Percentiles rank a stretch among this genome's conserved stretches.
These are phyloP conservation scores for Polymixis flavicincta DNA, from an alignment of 2,888 invertebrate species.

Conservation along the genomic window DNA sequence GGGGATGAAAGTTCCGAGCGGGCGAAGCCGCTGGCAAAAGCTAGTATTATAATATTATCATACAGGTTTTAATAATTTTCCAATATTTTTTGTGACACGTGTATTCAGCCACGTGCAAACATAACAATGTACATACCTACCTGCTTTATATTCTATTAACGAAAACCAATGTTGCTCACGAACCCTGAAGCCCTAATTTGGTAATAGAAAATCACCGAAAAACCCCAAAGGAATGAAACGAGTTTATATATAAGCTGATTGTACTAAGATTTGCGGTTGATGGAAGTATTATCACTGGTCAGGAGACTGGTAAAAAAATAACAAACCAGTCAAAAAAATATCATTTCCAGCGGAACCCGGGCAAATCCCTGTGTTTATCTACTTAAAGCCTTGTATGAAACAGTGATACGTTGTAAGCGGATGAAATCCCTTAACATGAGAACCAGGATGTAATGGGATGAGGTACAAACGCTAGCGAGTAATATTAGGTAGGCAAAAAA, in stretches of 20 bases:
- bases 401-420: conserved; percentile 72
- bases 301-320: conserved; percentile 51
- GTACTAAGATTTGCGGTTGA: conserved; percentile 40
- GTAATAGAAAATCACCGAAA: conserved; percentile 34
- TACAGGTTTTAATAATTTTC: background rate
- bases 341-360: conserved; percentile 63
- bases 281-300: conserved; percentile 48
- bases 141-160: conserved; percentile 34
- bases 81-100: conserved; percentile 14
- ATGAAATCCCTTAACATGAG: conserved; percentile 66
- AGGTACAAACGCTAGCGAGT: conserved; percentile 54
- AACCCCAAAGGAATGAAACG: conserved; percentile 1
- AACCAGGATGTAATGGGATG: conserved; percentile 35
- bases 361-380: conserved; percentile 75
- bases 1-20: too few relatives aligned
- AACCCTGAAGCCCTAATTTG: conserved; percentile 27
- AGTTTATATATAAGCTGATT: conserved; percentile 37
- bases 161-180: conserved; percentile 24
- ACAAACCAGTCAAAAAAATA: conserved; percentile 65
- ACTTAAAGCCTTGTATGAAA: conserved; percentile 72
- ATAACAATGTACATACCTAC: conserved; percentile 1
- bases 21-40: too few relatives aligned
- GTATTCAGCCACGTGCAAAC: conserved; percentile 15
- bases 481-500: background rate
- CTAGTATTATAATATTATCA: too few relatives aligned